Evolutionary conservation across 2,888 invertebrate species (phyloP).

Genomic region (Antheraea yamamai): DNA sequence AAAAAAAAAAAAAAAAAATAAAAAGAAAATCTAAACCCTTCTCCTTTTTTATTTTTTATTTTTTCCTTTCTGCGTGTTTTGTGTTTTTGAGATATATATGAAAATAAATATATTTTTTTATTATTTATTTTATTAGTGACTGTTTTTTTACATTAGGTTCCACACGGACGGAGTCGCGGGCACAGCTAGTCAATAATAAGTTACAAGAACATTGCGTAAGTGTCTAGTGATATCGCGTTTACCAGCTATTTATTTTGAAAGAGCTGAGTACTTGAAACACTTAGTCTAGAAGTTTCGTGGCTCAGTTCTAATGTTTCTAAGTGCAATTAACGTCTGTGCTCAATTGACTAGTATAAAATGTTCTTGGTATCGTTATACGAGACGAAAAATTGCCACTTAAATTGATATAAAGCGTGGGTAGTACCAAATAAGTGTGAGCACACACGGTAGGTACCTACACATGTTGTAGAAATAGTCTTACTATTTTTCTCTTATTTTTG

Average conservation of each 20-base stretch:
- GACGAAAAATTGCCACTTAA: background rate
- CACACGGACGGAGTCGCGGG: too few species aligned
- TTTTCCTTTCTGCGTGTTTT: too few species aligned
- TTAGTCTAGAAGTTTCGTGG: background rate
- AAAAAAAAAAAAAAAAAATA: too few species aligned
- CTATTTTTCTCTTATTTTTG: too few species aligned
- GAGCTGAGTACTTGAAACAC: background rate
- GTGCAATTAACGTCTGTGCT: conserved; percentile 1
- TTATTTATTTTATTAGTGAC: too few species aligned
- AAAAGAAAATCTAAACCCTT: too few species aligned
- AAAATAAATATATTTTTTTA: too few species aligned
- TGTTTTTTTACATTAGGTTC: too few species aligned
- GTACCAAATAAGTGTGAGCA: background rate
- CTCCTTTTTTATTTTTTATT: too few species aligned
- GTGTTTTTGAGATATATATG: too few species aligned
- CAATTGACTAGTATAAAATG: background rate
- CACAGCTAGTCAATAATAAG: background rate
- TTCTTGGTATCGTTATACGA: background rate
- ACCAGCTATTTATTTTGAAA: background rate
- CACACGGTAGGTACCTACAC: too few species aligned
- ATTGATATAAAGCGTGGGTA: background rate
- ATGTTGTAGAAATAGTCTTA: too few species aligned
- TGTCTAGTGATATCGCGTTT: background rate
- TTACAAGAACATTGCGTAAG: background rate
- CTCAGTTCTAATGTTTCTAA: conserved; percentile 10